Evolutionary conservation across 2,888 invertebrate genomes (phyloP).

Genomic region (Heliconius aoede): DNA sequence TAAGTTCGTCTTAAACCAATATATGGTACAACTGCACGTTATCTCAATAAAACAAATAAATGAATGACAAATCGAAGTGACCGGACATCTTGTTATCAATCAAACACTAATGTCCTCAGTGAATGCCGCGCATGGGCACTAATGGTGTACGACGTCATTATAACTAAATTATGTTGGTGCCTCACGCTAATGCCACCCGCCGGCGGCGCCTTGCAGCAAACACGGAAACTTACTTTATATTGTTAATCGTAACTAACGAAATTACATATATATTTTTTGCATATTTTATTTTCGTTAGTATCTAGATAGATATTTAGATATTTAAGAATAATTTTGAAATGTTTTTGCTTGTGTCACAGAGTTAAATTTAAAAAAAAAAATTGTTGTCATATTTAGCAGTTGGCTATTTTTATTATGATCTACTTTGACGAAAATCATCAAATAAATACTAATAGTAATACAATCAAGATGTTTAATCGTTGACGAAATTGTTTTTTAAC

Average conservation of each 20-base stretch:
- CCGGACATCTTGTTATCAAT: constrained; percentile 38
- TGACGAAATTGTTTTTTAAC: no score
- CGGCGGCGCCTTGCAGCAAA: constrained; percentile 52
- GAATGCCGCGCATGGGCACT: constrained; percentile 44
- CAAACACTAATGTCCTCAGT: constrained; percentile 47
- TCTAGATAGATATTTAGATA: neutral
- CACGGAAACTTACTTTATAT: constrained; percentile 56
- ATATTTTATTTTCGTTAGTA: neutral
- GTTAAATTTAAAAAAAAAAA: neutral
- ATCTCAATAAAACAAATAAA: neutral
- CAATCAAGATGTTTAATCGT: no score
- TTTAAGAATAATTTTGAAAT: neutral
- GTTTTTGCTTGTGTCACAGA: no score
- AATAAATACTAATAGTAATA: no score
- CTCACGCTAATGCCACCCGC: constrained; percentile 62
- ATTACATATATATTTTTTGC: neutral
- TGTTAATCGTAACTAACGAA: constrained; percentile 23
- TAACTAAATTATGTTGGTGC: constrained; percentile 71
- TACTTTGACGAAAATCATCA: no score
- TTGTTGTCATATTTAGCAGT: no score
- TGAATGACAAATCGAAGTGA: constrained; percentile 28
- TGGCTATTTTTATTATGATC: no score
- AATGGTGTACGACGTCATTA: constrained; percentile 67
- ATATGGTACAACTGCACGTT: neutral
- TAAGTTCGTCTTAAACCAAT: no score